Evolutionary conservation across 2,797 vertebrate genomes (phyloP).

Genomic region (Sebastes minor): DNA sequence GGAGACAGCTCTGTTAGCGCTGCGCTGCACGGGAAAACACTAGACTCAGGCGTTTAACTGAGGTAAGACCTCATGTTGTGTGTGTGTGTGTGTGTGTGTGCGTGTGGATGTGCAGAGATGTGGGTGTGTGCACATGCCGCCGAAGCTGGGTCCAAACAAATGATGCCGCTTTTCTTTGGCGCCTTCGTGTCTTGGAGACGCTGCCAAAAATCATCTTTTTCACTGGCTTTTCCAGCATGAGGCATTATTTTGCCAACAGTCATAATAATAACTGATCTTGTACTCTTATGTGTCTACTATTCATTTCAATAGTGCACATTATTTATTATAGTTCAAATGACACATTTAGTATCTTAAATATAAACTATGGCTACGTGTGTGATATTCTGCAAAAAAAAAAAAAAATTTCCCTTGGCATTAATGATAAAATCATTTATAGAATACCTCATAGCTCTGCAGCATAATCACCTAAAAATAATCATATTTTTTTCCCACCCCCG

Average conservation of each 20-base stretch:
- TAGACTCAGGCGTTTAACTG: constrained; percentile 51
- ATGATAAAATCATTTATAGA: constrained; percentile 1
- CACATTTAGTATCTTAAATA: neutral
- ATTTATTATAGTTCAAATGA: neutral
- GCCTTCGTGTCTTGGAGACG: constrained; percentile 5
- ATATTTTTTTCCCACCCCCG: accelerated
- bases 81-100: constrained; percentile 18
- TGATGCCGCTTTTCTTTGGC: constrained; percentile 11
- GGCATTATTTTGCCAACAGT: neutral
- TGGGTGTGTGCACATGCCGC: constrained; percentile 30
- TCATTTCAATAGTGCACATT: neutral
- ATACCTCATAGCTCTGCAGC: neutral
- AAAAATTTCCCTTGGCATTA: neutral
- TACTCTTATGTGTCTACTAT: neutral
- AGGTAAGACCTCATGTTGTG: constrained; percentile 66
- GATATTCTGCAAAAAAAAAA: neutral
- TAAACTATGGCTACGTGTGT: neutral
- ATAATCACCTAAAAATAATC: neutral
- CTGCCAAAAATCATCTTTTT: neutral
- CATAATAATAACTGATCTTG: neutral
- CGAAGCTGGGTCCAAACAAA: constrained; percentile 14
- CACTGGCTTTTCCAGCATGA: neutral
- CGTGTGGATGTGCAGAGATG: neutral
- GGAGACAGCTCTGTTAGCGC: constrained; percentile 55
- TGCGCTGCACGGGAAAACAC: constrained; percentile 48